Base-by-base conservation (phyloP, 92 coral and sea anemone genomes). In the Virgularia gustaviana region DNA sequence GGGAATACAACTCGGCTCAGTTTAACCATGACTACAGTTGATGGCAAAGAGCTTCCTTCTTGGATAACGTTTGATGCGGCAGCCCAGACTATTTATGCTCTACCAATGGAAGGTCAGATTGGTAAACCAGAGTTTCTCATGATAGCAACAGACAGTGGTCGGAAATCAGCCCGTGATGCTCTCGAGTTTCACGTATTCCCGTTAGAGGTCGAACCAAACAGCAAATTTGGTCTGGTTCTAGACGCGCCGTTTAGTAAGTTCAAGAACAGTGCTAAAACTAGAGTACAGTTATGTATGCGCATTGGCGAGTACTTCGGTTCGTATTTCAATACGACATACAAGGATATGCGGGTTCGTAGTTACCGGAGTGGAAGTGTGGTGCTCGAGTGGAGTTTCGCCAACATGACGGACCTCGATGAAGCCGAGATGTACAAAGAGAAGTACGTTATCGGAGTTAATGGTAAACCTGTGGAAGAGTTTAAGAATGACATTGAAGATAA, bases 131-230 rank as follows among this genome's bases (percentile, higher is more conserved):
- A 70, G 56, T 86, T 89, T 73, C 65, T 52, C 23, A 34, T 92
- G 63, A 70, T 41, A 23, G 97, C 96, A 6, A 76, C 34, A 30
- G 90, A 92, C 73, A 79, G 76, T 8, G 80, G 60, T 33, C 88
- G 88, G 16, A 60, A 75, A 18, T 52, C 52, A 27, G 86, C 88
- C 28, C 37, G 30, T 2, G 83, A 58, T 31, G 44, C 72, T 10
- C 61, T 92, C 15, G 81, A 67, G 49, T 65, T 92, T 19, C 71
- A 83, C 23, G 84, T 86, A 36, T 60, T 51, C 15, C 45, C 60
- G 49, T 9, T 20, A 28, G 42, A 34, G 5, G 38, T 31, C 4
- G 9, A 31, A 34, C 24, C 45, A 27, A 49, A 68, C 32, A 59
- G 51, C 75, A 1, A 12, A 2, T 68, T 68, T 49, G 75, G 61